phyloP scores from a whole-genome alignment of 2,888 invertebrate species.

The Lithosia quadra region DNA sequence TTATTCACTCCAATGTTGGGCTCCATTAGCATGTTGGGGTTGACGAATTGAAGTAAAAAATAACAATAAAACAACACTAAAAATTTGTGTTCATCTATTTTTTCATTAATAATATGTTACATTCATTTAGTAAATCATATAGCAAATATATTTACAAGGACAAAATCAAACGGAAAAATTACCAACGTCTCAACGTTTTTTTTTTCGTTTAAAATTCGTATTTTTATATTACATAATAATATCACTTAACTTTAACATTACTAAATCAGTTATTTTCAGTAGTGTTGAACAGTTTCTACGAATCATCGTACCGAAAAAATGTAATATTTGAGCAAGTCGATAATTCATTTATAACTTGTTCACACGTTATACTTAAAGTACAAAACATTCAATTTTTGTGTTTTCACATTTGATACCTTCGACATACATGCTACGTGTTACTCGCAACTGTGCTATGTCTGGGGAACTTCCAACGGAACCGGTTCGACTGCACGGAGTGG shows the following conservation, averaged over 20 bases:
- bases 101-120: constrained; percentile 86
- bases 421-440: constrained; percentile 45
- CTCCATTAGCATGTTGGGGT: background rate
- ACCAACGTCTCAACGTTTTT: constrained; percentile 81
- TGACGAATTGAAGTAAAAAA: background rate
- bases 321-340: constrained; percentile 32
- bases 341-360: constrained; percentile 37
- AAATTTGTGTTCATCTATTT: constrained; percentile 85
- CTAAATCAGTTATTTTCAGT: constrained; percentile 78
- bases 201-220: constrained; percentile 85
- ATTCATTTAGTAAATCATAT: constrained; percentile 87
- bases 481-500: constrained; percentile 13
- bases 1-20: background rate
- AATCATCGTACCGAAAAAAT: constrained; percentile 66
- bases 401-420: constrained; percentile 44
- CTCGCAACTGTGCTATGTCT: constrained; percentile 46
- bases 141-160: constrained; percentile 87
- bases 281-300: constrained; percentile 71
- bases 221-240: constrained; percentile 85
- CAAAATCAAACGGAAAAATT: constrained; percentile 82
- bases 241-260: constrained; percentile 82
- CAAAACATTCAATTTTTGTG: constrained; percentile 53
- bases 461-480: constrained; percentile 13
- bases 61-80: constrained; percentile 70
- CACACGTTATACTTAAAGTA: constrained; percentile 46